Conservation (phyloP, 2,888 invertebrate species). For the Cerceris ruficornis region DNA sequence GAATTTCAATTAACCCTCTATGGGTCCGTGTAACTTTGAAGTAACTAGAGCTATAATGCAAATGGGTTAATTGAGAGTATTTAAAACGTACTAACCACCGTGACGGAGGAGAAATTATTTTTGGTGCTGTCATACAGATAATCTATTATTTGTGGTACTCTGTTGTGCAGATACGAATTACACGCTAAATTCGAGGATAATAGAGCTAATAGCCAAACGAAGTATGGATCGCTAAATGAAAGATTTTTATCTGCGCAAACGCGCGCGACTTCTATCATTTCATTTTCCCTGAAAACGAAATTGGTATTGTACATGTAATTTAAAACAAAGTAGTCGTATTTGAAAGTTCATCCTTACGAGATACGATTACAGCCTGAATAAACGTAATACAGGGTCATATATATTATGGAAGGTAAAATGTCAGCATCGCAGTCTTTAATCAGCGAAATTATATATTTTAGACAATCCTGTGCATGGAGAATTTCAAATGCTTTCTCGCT, state of each 20-base stretch:
- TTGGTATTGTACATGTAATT: neutral
- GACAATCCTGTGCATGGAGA: slow-evolving; percentile 76
- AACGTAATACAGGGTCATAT: slow-evolving; percentile 73
- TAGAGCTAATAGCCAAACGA: slow-evolving; percentile 74
- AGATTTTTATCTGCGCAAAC: slow-evolving; percentile 51
- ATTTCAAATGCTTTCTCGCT: slow-evolving; percentile 71
- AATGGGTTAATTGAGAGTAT: neutral
- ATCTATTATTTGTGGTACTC: slow-evolving; percentile 56
- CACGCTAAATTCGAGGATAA: slow-evolving; percentile 72
- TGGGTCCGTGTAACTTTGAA: neutral
- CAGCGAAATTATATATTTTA: slow-evolving; percentile 69
- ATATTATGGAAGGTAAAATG: slow-evolving; percentile 71
- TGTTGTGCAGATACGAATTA: slow-evolving; percentile 41
- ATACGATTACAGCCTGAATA: slow-evolving; percentile 65
- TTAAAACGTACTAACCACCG: slow-evolving; percentile 49
- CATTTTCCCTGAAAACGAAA: slow-evolving; percentile 65
- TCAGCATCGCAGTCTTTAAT: slow-evolving; percentile 64
- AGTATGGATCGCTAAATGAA: slow-evolving; percentile 57
- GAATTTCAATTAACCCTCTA: neutral
- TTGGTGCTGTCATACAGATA: slow-evolving; percentile 51
- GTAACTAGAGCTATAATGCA: too few relatives aligned
- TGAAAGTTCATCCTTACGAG: slow-evolving; percentile 63
- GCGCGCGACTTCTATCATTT: slow-evolving; percentile 65
- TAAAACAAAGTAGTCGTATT: neutral
- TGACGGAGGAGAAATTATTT: slow-evolving; percentile 45